Evolutionary conservation across 2,113 vertebrate genomes (phyloP).

Genomic region (Gymnocephalus cernua): DNA sequence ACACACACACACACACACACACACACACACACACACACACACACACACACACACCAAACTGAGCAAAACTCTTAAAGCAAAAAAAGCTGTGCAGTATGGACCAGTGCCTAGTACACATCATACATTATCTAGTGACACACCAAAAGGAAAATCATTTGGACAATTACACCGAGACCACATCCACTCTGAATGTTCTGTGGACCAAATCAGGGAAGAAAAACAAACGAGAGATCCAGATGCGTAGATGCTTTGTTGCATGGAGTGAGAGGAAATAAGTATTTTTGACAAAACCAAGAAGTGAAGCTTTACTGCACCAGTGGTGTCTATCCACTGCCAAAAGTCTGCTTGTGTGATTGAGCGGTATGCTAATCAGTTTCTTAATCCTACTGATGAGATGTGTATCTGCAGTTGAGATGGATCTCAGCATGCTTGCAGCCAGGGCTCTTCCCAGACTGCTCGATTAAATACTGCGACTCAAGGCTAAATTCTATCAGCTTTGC

Average conservation of each 20-base stretch:
- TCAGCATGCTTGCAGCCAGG: constrained; percentile 9
- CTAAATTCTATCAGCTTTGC: not conserved
- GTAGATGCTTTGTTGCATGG: not conserved
- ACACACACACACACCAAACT: constrained; percentile 7
- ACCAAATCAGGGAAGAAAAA: constrained; percentile 5
- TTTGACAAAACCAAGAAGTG: not conserved
- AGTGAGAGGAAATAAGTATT: constrained; percentile 3
- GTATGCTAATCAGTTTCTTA: constrained; percentile 49
- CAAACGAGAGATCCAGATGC: constrained; percentile 1
- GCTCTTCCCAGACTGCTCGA: constrained; percentile 18
- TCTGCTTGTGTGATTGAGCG: constrained; percentile 18
- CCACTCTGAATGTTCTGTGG: not conserved
- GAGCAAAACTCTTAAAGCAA: constrained; percentile 37
- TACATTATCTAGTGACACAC: constrained; percentile 16
- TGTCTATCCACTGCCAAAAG: constrained; percentile 13
- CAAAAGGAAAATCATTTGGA: constrained; percentile 39
- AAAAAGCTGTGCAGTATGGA: constrained; percentile 35
- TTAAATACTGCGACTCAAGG: constrained; percentile 18
- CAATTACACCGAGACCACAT: constrained; percentile 7
- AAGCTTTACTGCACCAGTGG: not conserved
- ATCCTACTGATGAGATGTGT: constrained; percentile 55
- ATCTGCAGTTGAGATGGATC: constrained; percentile 45
- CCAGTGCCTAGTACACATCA: constrained; percentile 6
- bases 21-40: not conserved
- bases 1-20: not conserved